phyloP scores from a whole-genome alignment of 53 echinoderm and acorn worm genomes.

The Luidia sarsii region DNA sequence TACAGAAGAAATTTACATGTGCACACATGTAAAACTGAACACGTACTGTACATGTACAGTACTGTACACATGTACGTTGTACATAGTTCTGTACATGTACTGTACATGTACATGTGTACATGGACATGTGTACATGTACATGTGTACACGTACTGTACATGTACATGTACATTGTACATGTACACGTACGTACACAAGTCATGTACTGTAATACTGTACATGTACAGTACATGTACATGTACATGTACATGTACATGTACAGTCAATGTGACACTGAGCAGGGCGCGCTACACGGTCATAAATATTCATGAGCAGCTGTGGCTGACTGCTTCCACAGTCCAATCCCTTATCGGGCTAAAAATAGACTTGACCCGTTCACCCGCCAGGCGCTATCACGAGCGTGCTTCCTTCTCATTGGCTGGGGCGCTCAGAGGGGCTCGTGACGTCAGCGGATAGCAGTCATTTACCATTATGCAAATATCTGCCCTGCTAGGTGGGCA shows the following conservation, averaged over 20 bases:
- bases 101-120: background rate
- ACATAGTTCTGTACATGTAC: background rate
- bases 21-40: too few species aligned
- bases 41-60: background rate
- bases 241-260: background rate
- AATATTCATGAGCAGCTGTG: slow-evolving; percentile 24
- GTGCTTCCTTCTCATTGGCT: slow-evolving; percentile 43
- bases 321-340: slow-evolving; percentile 4
- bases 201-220: too few species aligned
- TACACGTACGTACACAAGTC: too few species aligned
- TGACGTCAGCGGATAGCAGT: slow-evolving; percentile 61
- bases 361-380: slow-evolving; percentile 51
- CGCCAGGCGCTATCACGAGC: slow-evolving; percentile 25
- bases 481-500: slow-evolving; percentile 46
- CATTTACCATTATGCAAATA: slow-evolving; percentile 76
- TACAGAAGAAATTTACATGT: background rate
- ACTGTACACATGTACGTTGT: background rate
- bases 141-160: background rate
- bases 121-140: background rate
- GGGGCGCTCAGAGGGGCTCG: slow-evolving; percentile 1
- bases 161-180: slow-evolving; percentile 14
- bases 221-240: background rate
- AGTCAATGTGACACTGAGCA: background rate
- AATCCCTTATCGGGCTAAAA: slow-evolving; percentile 36
- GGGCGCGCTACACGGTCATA: background rate